Evolutionary conservation across 2,113 vertebrate species (phyloP), one percentile per base, ranked within the genome.

Genomic region (Triplophysa dalaica): DNA sequence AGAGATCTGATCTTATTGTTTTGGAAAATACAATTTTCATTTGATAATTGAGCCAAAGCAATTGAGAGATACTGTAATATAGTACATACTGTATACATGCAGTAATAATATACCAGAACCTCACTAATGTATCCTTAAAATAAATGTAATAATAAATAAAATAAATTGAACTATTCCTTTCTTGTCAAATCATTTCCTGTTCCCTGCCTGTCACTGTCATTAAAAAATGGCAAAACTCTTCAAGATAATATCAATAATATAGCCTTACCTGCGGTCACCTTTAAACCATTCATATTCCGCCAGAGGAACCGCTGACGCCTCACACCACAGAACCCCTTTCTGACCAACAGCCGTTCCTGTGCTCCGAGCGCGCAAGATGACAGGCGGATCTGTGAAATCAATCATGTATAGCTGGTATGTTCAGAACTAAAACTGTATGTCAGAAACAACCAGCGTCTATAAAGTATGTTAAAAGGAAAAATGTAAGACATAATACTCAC

Each of bases 211-310:
- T 29, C 29, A 66, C 4, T 41, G 26, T 65, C 19, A 24, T 21
- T 61, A 9, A 19, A 61, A n/a, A 1, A 16, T 5, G 58, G 4
- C 33, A 50, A 17, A 45, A 14, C 13, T 17, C 1, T 1, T 0
- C 17, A 26, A 4, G 8, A 17, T 11, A 19, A 21, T 8, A 41
- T 66, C 38, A n/a, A 66, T 43, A 38, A 43, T 14, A 7, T 26
- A 73, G 2, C 87, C 85, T 86, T 91, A 93, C 98, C 96, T 98
- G 86, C 94, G 94, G 48, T 99, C 97, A 87, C 99, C 98, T 88
- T 98, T 99, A 91, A 97, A 99, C 98, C 98, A 99, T 90, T 98
- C 95, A 63, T 98, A 99, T 77, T 98, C 94, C 0, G 97, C 96
- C 79, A 92, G 90, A 0, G 98, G 98, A 13, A 99, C 95, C 0